phyloP scores from a whole-genome alignment of 2,888 invertebrate species.

The Meiosimyza decipiens region DNA sequence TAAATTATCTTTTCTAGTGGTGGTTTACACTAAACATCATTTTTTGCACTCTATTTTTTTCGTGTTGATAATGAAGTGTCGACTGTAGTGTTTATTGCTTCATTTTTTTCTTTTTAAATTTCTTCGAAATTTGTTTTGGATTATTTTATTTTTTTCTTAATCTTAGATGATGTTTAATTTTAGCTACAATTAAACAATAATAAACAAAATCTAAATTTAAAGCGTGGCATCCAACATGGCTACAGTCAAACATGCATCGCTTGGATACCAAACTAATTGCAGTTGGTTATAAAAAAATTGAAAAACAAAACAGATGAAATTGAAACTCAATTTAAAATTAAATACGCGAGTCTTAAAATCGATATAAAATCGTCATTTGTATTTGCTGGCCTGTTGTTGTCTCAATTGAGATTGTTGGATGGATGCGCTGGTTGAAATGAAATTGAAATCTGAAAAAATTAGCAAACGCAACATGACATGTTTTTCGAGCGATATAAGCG shows the following conservation, averaged over 20 bases:
- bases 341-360: background rate
- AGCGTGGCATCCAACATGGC: background rate
- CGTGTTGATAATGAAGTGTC: too few relatives aligned
- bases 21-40: too few relatives aligned
- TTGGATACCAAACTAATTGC: slow-evolving; percentile 22
- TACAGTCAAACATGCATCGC: background rate
- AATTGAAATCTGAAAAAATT: background rate
- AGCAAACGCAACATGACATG: too few relatives aligned
- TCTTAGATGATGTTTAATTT: background rate
- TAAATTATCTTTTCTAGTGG: too few relatives aligned
- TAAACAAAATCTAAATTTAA: slow-evolving; percentile 11
- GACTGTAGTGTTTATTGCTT: too few relatives aligned
- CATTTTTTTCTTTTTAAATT: too few relatives aligned
- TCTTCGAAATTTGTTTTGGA: background rate
- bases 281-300: slow-evolving; percentile 1
- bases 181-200: slow-evolving; percentile 13
- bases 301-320: slow-evolving; percentile 5
- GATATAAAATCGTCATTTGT: background rate
- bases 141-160: background rate
- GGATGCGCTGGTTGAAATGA: slow-evolving; percentile 4
- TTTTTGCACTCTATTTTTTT: too few relatives aligned
- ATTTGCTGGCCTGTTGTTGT: background rate
- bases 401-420: slow-evolving; percentile 10
- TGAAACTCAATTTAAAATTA: slow-evolving; percentile 4
- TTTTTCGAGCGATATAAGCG: too few relatives aligned